Evolutionary conservation across 92 coral and sea anemone species (phyloP).

Genomic region (Micromussa lordhowensis): DNA sequence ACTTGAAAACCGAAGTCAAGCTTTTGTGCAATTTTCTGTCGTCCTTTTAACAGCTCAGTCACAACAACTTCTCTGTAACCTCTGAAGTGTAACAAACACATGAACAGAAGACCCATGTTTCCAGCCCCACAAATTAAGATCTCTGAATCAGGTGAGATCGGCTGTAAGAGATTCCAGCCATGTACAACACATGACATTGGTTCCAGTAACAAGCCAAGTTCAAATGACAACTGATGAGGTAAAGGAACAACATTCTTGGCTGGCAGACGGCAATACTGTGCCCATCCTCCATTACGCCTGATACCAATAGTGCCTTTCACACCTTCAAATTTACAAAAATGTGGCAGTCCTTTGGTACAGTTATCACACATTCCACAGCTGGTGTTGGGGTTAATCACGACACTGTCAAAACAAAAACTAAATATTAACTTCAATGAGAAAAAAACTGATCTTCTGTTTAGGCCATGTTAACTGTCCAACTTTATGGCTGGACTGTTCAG

Average conservation of each 20-base stretch:
- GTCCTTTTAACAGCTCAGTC: conserved; percentile 80
- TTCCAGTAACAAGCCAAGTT: conserved; percentile 80
- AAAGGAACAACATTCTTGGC: conserved; percentile 79
- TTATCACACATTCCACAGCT: conserved; percentile 86
- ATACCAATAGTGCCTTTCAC: conserved; percentile 74
- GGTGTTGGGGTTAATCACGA: conserved; percentile 83
- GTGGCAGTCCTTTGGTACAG: conserved; percentile 86
- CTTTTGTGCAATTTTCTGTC: conserved; percentile 81
- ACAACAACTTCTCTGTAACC: conserved; percentile 90
- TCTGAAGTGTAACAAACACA: conserved; percentile 82
- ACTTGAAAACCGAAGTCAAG: conserved; percentile 84
- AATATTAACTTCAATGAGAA: not conserved
- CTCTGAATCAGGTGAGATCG: conserved; percentile 80
- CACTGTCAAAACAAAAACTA: conserved; percentile 46
- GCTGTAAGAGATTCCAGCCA: conserved; percentile 84
- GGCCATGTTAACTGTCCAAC: no score
- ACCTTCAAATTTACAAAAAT: conserved; percentile 90
- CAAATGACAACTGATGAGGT: conserved; percentile 88
- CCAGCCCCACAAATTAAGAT: conserved; percentile 92
- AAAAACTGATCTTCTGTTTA: not conserved
- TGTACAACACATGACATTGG: conserved; percentile 83
- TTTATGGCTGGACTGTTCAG: no score
- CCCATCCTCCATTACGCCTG: conserved; percentile 97
- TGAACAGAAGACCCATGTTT: conserved; percentile 73
- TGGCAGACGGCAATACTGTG: conserved; percentile 86